Evolutionary conservation across 2,888 invertebrate species (phyloP), one percentile per base, ranked within the genome.

Genomic region (Tyria jacobaeae): DNA sequence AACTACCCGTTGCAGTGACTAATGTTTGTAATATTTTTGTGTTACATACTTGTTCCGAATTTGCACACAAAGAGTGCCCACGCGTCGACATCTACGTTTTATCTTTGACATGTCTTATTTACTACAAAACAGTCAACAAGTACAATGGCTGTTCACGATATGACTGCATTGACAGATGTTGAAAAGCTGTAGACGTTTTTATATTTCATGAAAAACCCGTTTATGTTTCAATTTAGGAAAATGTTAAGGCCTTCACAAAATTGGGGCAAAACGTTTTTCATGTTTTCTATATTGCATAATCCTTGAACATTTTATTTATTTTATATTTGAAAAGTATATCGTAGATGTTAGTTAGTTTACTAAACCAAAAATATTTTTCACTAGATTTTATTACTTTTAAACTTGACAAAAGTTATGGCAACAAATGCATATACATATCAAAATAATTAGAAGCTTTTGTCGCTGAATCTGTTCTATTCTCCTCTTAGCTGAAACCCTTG

Each of bases 61-160:
- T 79, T 76, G 83, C 81, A 80, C 78, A 80, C 83, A 81, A 81
- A 76, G 76, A 58, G 66, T 70, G 72, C 83, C 83, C 82, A 83
- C 83, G 78, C 82, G 55, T 51, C 61, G 55, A 57, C 58, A 55
- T 55, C 71, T 68, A 68, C 57, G 69, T 69, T 70, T 74, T 73
- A 73, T 72, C 62, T 69, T 71, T 75, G 76, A 77, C 76, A 73
- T 75, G 75, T 61, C 78, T 79, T 77, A 80, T 83, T 84, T 80
- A 82, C 82, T 78, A 74, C 49, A 60, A 58, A 51, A 62, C 35
- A 66, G 25, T 12, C 25, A 41, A 51, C 14, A 17, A 53, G 25
- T n/a, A 59, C 48, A 60, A 54, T 54, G 41, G 55, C 31, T 39
- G 41, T 25, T 41, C 21, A 44, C 12, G 41, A 41, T 25, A 12